Percentiles rank a stretch among this genome's conserved stretches.
phyloP scores from a whole-genome alignment of 2,797 vertebrate species.

The Coranthus polyacanthus region DNA sequence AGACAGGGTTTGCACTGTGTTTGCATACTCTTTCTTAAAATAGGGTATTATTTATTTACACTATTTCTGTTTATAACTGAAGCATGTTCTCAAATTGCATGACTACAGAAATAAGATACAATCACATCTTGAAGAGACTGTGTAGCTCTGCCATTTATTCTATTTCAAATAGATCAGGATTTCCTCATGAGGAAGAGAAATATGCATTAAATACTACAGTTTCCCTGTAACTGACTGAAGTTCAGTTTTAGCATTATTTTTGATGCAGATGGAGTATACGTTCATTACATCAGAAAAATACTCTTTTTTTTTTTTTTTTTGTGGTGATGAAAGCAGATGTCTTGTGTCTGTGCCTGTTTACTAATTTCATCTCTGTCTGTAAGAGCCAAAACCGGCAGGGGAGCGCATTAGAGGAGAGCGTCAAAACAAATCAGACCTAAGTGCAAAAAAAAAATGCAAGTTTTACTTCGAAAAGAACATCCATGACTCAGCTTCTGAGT shows the following conservation, averaged over 20 bases:
- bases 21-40: no score
- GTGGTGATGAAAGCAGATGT: neutral
- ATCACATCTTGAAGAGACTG: no score
- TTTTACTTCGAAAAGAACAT: constrained; percentile 3
- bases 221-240: neutral
- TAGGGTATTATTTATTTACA: no score
- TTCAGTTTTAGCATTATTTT: neutral
- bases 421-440: constrained; percentile 27
- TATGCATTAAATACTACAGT: neutral
- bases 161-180: no score
- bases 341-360: neutral
- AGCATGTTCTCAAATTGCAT: no score
- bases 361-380: constrained; percentile 8
- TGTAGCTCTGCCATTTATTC: no score
- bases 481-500: constrained; percentile 1
- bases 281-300: constrained; percentile 1
- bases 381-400: constrained; percentile 1
- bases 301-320: neutral
- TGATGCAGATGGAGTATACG: neutral
- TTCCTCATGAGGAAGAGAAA: no score
- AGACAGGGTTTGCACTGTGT: no score
- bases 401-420: constrained; percentile 10
- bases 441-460: neutral
- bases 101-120: no score
- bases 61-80: no score